Conservation (phyloP, 2,113 vertebrate species). For the Pelvicachromis taeniatus region DNA sequence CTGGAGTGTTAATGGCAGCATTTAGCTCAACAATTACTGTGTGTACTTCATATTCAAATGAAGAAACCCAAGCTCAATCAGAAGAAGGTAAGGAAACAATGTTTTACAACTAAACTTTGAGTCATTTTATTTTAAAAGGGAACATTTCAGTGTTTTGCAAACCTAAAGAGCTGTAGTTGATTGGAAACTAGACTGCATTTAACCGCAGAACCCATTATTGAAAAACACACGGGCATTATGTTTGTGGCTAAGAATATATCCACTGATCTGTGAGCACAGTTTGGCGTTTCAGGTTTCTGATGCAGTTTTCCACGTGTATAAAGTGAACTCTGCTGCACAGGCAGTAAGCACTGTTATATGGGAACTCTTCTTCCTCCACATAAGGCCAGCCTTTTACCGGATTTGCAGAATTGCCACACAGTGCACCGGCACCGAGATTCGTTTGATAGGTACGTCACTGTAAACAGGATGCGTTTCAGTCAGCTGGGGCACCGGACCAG, state of each 20-base stretch:
- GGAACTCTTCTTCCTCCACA: not conserved
- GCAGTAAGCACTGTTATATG: not conserved
- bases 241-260: not conserved
- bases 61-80: not conserved
- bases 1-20: not conserved
- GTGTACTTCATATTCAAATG: not conserved
- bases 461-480: not conserved
- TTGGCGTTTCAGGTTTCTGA: not conserved
- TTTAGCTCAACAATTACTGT: not conserved
- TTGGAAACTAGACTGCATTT: not conserved
- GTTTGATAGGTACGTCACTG: not conserved
- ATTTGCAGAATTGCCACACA: not conserved
- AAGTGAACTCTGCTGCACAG: not conserved
- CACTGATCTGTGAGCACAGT: not conserved
- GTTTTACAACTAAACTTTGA: not conserved
- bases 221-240: not conserved
- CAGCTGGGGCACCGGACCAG: not conserved
- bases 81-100: not conserved
- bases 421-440: no score
- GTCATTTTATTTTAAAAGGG: not conserved
- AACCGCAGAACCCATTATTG: not conserved
- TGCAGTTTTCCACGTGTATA: not conserved
- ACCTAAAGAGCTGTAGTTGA: not conserved
- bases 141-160: not conserved
- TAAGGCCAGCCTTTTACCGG: not conserved